Conservation (phyloP, 2,797 vertebrate species). For the Hippocampus kuda region DNA sequence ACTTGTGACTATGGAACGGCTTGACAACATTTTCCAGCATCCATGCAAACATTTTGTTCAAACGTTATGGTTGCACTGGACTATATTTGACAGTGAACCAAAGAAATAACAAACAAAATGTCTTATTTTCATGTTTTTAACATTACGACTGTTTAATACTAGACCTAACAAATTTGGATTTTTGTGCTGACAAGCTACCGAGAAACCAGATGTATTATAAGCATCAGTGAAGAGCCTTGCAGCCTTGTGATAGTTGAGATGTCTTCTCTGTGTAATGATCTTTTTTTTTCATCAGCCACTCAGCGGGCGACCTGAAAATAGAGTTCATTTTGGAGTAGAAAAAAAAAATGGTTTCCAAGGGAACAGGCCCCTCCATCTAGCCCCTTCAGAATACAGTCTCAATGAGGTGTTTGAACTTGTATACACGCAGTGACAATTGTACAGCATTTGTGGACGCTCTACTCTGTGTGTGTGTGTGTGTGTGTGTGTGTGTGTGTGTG, state of each 20-base stretch:
- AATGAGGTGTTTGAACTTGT: constrained; percentile 47
- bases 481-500: neutral
- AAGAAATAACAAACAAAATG: neutral
- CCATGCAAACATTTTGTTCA: neutral
- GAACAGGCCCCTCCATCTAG: constrained; percentile 53
- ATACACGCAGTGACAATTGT: constrained; percentile 35
- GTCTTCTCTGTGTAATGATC: constrained; percentile 44
- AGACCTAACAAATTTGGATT: neutral
- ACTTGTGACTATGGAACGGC: neutral
- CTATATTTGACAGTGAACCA: neutral
- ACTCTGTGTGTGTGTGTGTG: neutral
- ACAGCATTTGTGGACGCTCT: constrained; percentile 25
- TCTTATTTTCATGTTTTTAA: too few species aligned
- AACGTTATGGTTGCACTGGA: neutral
- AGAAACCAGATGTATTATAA: neutral
- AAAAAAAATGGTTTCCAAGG: constrained; percentile 64
- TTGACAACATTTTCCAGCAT: neutral
- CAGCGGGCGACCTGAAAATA: constrained; percentile 42
- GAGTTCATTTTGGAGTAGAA: constrained; percentile 56
- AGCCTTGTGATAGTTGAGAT: constrained; percentile 44
- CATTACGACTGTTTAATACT: neutral
- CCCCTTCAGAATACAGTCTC: constrained; percentile 38
- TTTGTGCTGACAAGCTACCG: neutral
- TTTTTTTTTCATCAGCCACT: constrained; percentile 53
- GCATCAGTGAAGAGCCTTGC: neutral